A percentile compares a stretch with the other conserved stretches of the same genome.
Conservation (phyloP, 2,113 vertebrate genomes). For the Phalacrocorax pelagicus region DNA sequence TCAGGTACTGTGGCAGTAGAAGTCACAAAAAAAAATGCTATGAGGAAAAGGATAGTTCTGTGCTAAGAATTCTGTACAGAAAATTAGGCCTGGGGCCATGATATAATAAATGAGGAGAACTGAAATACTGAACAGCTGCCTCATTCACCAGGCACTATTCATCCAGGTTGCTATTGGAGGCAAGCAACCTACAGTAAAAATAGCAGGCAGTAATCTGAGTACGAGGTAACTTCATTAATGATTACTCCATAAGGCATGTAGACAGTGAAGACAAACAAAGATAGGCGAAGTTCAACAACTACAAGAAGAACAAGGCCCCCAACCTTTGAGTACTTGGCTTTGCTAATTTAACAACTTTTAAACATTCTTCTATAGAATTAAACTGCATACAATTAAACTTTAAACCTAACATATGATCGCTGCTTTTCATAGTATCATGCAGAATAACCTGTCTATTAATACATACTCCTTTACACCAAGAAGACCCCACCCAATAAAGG, state of each 20-base stretch:
- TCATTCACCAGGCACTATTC: background rate
- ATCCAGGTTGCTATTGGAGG: background rate
- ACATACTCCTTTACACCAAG: background rate
- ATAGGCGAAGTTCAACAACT: background rate
- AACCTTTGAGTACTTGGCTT: background rate
- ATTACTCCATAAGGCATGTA: background rate
- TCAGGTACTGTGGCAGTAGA: background rate
- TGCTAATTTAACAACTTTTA: background rate
- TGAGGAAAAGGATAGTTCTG: background rate
- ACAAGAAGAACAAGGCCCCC: background rate
- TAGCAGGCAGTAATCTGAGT: background rate
- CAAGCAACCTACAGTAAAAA: background rate
- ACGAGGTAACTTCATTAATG: background rate
- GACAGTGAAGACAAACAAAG: background rate
- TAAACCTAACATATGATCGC: background rate
- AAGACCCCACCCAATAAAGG: background rate
- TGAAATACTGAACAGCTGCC: background rate
- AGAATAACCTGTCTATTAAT: background rate
- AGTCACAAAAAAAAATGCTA: background rate
- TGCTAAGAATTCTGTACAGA: background rate
- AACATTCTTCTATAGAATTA: background rate
- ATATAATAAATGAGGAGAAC: background rate
- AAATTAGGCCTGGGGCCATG: background rate
- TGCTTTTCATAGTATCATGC: background rate
- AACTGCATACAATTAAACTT: background rate